Evolutionary conservation across 2,113 vertebrate genomes (phyloP).

Genomic region (Protomyctophum bolini): DNA sequence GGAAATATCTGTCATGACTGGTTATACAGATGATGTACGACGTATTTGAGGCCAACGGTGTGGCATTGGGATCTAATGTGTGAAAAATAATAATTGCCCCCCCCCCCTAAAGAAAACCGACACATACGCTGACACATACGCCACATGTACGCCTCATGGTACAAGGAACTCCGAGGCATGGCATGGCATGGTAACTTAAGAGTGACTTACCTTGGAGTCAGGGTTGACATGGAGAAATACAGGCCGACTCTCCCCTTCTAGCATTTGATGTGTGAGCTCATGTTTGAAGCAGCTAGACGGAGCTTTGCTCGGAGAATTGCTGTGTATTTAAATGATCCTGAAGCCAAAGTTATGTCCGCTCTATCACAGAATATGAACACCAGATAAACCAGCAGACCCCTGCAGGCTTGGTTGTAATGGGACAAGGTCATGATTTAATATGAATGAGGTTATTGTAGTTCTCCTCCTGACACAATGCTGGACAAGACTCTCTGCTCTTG

Average conservation of each 20-base stretch:
- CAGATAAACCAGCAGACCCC: conserved; percentile 29
- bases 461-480: conserved; percentile 38
- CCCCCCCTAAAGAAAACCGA: conserved; percentile 18
- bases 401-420: conserved; percentile 20
- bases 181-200: not conserved
- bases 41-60: conserved; percentile 17
- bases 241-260: too few relatives aligned
- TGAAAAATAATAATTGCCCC: conserved; percentile 29
- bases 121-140: too few relatives aligned
- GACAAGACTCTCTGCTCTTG: conserved; percentile 21
- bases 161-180: not conserved
- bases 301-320: conserved; percentile 14
- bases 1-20: conserved; percentile 53
- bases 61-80: conserved; percentile 2
- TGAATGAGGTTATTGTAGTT: conserved; percentile 42
- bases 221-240: conserved; percentile 1
- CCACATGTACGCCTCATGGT: not conserved
- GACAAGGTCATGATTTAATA: conserved; percentile 38
- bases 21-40: conserved; percentile 54
- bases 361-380: conserved; percentile 19
- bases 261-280: conserved; percentile 21
- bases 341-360: conserved; percentile 25
- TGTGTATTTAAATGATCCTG: not conserved
- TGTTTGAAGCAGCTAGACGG: conserved; percentile 1
- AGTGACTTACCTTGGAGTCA: not conserved